Conservation (phyloP, 2,113 vertebrate genomes). For the Oceanites oceanicus region DNA sequence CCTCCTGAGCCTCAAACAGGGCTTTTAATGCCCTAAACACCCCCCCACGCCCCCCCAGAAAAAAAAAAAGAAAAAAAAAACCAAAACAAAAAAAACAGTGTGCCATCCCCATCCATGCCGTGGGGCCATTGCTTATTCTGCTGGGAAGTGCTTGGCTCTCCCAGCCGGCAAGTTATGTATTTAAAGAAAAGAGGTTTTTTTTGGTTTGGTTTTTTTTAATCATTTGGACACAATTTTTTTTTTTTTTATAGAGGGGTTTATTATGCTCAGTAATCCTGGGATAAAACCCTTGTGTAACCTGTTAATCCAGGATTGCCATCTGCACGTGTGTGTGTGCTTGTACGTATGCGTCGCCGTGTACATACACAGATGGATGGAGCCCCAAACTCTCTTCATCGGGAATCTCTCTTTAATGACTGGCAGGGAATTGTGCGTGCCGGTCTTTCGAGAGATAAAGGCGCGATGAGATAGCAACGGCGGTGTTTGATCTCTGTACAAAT, state of each 20-base stretch:
- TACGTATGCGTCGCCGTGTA: fast-evolving
- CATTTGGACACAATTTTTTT: not conserved
- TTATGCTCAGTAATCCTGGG: not conserved
- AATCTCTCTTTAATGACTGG: not conserved
- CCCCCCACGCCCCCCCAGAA: too few relatives aligned
- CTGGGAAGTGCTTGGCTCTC: not conserved
- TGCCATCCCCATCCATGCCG: fast-evolving
- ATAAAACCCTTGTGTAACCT: constrained; percentile 29
- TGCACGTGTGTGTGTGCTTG: not conserved
- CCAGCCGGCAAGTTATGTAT: fast-evolving
- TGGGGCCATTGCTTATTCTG: fast-evolving
- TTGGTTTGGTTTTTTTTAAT: not conserved
- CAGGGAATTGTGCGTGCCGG: fast-evolving
- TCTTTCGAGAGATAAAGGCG: fast-evolving
- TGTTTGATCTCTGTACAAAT: not conserved
- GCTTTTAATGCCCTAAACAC: not conserved
- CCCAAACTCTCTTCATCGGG: fast-evolving
- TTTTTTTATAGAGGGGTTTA: not conserved
- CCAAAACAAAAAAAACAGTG: too few relatives aligned
- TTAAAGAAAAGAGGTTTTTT: not conserved
- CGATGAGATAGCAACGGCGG: fast-evolving
- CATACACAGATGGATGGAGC: not conserved
- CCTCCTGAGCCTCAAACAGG: not conserved
- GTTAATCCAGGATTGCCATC: not conserved
- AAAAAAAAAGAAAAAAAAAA: not conserved